Conservation (phyloP, 2,113 vertebrate genomes). For the Sylvietta virens region DNA sequence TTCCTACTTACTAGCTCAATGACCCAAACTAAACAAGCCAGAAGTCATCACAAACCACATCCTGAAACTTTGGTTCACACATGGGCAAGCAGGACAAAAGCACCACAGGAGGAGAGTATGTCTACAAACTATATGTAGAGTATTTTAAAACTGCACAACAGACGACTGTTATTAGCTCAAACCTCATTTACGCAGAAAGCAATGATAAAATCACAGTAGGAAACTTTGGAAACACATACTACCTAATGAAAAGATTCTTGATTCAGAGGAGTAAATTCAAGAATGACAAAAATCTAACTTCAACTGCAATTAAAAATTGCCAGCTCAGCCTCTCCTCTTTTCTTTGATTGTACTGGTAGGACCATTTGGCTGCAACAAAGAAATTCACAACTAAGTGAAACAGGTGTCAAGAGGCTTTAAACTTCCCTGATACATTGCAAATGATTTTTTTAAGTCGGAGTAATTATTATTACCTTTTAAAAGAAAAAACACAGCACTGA, state of each 20-base stretch:
- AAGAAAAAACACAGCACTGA: background rate
- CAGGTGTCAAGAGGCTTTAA: background rate
- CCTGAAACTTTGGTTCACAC: background rate
- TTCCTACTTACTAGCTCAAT: background rate
- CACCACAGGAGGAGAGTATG: accelerated
- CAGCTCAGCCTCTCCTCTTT: background rate
- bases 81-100: background rate
- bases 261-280: background rate
- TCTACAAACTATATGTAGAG: accelerated
- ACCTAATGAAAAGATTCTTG: background rate
- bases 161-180: background rate
- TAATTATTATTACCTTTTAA: background rate
- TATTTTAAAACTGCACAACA: background rate
- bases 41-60: background rate
- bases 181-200: background rate
- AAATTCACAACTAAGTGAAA: background rate
- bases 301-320: background rate
- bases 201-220: background rate
- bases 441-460: background rate
- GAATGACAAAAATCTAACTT: background rate
- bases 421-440: background rate
- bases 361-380: background rate
- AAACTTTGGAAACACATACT: background rate
- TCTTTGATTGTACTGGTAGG: background rate
- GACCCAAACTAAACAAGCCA: background rate